Evolutionary conservation across 2,113 vertebrate species (phyloP).

Genomic region (Atractosteus spatula): DNA sequence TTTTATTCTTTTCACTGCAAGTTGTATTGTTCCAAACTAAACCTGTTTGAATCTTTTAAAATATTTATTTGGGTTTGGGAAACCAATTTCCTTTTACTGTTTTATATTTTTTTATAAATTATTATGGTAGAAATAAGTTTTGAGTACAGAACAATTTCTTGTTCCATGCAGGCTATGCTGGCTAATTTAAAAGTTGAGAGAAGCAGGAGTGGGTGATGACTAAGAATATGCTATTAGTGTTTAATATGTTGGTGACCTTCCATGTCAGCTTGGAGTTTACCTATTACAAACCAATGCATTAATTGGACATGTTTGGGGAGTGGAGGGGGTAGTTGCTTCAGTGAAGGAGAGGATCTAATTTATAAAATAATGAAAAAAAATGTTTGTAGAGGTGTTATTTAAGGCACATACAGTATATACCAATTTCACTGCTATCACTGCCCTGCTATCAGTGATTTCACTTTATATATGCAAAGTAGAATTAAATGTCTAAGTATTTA

Average conservation of each 20-base stretch:
- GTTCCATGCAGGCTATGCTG: background rate
- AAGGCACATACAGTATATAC: too few relatives aligned
- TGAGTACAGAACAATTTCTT: background rate
- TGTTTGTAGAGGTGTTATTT: too few relatives aligned
- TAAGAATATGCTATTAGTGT: background rate
- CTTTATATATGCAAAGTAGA: too few relatives aligned
- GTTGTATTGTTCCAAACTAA: too few relatives aligned
- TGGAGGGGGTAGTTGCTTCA: background rate
- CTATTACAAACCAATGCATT: background rate
- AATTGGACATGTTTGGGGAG: background rate
- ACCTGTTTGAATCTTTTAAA: too few relatives aligned
- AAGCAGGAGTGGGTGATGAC: background rate
- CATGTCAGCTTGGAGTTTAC: background rate
- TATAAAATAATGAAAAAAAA: background rate
- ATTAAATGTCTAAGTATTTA: too few relatives aligned
- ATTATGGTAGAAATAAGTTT: background rate
- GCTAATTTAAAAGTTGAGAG: background rate
- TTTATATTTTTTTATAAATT: background rate
- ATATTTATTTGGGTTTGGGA: too few relatives aligned
- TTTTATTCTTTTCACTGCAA: too few relatives aligned
- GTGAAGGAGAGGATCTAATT: background rate
- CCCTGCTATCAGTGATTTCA: too few relatives aligned
- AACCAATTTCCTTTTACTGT: too few relatives aligned
- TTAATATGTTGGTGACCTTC: background rate
- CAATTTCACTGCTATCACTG: too few relatives aligned